Evolutionary conservation across 2,113 vertebrate genomes (phyloP).

Genomic region (Plectropomus leopardus): DNA sequence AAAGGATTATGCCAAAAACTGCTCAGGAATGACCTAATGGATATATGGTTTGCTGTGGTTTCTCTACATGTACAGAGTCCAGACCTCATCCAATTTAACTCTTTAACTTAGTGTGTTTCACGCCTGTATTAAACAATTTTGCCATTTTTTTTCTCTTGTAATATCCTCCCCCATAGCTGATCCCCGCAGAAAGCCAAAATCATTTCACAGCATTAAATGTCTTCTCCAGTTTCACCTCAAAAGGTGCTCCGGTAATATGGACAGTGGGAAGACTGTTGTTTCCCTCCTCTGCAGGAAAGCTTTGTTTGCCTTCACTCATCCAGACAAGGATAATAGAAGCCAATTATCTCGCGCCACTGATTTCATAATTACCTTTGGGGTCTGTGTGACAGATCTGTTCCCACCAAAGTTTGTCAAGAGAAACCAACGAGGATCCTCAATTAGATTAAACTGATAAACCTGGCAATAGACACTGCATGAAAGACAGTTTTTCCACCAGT

Average conservation of each 20-base stretch:
- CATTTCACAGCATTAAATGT: not conserved
- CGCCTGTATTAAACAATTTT: constrained; percentile 23
- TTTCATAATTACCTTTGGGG: constrained; percentile 45
- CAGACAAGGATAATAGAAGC: constrained; percentile 55
- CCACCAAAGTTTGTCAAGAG: constrained; percentile 33
- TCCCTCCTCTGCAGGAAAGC: constrained; percentile 30
- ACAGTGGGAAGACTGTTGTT: constrained; percentile 19
- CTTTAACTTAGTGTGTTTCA: constrained; percentile 1
- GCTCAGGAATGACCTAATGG: constrained; percentile 57
- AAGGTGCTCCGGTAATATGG: constrained; percentile 17
- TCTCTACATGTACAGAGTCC: constrained; percentile 4
- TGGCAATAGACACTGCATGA: not conserved
- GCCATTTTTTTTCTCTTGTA: not conserved
- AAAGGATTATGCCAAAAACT: constrained; percentile 44
- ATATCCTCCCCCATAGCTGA: constrained; percentile 18
- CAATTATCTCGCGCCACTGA: constrained; percentile 60
- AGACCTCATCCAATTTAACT: constrained; percentile 16
- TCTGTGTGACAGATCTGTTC: constrained; percentile 35
- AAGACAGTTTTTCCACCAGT: not conserved
- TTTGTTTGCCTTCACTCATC: constrained; percentile 60
- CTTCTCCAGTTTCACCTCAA: constrained; percentile 47
- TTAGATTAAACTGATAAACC: constrained; percentile 1
- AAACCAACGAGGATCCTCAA: constrained; percentile 4
- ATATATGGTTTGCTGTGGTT: constrained; percentile 56
- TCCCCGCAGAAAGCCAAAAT: not conserved